Evolutionary conservation across 2,888 invertebrate genomes (phyloP).

Genomic region (Megastigmus dorsalis): DNA sequence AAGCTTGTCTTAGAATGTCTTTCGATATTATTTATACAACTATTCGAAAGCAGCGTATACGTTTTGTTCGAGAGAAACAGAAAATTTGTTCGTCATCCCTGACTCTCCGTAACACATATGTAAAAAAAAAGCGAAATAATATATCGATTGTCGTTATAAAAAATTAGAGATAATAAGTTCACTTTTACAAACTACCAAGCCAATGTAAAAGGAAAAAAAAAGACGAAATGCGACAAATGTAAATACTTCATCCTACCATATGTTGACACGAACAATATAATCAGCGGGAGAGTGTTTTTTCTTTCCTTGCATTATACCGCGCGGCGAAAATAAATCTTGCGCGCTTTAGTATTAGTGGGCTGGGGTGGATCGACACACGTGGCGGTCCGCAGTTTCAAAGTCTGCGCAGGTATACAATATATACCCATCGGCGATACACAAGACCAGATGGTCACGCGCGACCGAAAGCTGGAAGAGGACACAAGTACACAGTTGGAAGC

Average conservation of each 20-base stretch:
- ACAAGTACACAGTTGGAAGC: constrained; percentile 10
- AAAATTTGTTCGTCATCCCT: neutral
- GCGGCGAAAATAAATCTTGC: constrained; percentile 1
- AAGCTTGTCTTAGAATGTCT: constrained; percentile 11
- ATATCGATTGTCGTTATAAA: too few species aligned
- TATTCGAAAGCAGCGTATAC: neutral
- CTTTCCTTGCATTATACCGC: neutral
- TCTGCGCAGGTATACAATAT: neutral
- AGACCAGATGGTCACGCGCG: constrained; percentile 7
- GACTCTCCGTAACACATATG: neutral
- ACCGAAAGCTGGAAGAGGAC: neutral
- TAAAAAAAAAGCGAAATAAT: too few species aligned
- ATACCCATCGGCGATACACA: neutral
- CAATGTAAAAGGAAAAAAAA: neutral
- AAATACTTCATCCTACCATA: neutral
- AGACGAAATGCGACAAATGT: too few species aligned
- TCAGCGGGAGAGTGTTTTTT: neutral
- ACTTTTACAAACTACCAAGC: neutral
- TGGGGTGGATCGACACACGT: neutral
- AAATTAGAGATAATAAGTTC: too few species aligned
- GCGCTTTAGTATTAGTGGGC: neutral
- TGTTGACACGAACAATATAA: neutral
- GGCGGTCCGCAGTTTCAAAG: neutral
- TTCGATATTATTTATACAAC: neutral
- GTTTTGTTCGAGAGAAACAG: neutral